phyloP scores from a whole-genome alignment of 1,140 invertebrate species.

The Mya arenaria region DNA sequence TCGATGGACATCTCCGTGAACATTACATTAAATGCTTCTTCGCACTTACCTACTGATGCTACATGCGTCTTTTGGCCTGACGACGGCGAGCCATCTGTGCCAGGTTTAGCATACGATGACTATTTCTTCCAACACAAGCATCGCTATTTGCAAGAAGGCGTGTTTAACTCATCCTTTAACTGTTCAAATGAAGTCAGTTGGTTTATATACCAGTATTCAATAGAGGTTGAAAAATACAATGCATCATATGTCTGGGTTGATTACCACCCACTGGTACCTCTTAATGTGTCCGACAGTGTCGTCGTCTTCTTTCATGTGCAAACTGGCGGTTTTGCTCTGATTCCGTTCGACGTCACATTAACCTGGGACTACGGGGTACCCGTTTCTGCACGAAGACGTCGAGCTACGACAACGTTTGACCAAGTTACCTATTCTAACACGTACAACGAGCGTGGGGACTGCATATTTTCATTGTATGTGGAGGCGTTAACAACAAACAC shows the following conservation, averaged over 20 bases:
- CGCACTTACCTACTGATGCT: constrained; percentile 33
- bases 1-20: constrained; percentile 1
- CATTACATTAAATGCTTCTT: constrained; percentile 6
- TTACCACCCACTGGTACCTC: constrained; percentile 18
- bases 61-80: constrained; percentile 32
- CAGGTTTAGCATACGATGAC: background rate
- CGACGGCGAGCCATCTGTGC: background rate
- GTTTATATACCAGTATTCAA: constrained; percentile 5
- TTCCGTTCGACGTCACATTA: constrained; percentile 1
- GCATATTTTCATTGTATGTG: constrained; percentile 10
- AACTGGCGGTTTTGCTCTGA: constrained; percentile 29
- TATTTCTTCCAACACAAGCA: background rate
- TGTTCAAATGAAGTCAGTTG: constrained; percentile 48
- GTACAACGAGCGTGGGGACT: constrained; percentile 34
- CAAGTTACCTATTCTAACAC: background rate
- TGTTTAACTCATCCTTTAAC: constrained; percentile 31
- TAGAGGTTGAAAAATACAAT: constrained; percentile 17
- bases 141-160: background rate
- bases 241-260: constrained; percentile 9
- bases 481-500: constrained; percentile 3
- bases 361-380: constrained; percentile 25
- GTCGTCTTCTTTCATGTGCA: constrained; percentile 45
- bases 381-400: background rate
- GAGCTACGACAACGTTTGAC: background rate
- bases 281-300: constrained; percentile 30